phyloP scores from a whole-genome alignment of 1,140 invertebrate genomes.

The Heliconius eleuchia region DNA sequence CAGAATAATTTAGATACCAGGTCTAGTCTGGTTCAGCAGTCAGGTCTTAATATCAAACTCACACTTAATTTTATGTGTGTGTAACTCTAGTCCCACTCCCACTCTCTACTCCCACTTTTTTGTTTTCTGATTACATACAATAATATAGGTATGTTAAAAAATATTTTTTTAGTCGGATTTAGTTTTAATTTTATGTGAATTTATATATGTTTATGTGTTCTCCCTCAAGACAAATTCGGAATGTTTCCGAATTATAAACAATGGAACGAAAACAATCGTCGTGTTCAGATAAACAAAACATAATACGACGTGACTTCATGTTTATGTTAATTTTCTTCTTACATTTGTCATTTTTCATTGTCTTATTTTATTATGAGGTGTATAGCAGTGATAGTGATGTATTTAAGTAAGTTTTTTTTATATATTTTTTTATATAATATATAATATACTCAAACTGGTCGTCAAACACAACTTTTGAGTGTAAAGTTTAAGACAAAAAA shows the following conservation, averaged over 20 bases:
- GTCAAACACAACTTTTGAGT: no score
- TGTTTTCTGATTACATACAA: no score
- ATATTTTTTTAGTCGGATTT: no score
- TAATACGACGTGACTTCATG: constrained; percentile 15
- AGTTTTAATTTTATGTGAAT: no score
- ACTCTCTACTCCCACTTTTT: no score
- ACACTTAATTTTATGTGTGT: no score
- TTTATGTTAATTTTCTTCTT: constrained; percentile 22
- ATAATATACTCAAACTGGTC: neutral
- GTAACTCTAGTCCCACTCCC: no score
- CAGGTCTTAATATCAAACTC: no score
- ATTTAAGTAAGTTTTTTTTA: constrained; percentile 12
- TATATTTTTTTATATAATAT: neutral
- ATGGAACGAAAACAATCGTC: neutral
- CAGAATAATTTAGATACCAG: no score
- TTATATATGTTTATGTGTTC: neutral
- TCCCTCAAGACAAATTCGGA: neutral
- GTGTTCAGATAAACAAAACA: constrained; percentile 1
- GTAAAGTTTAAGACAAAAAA: neutral
- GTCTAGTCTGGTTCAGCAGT: no score
- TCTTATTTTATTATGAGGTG: constrained; percentile 1
- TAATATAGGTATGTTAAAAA: no score
- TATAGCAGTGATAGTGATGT: neutral
- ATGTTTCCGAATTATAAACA: constrained; percentile 3
- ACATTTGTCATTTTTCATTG: constrained; percentile 18